Percentiles rank a stretch among this genome's conserved stretches.
Conservation (phyloP, 1,140 invertebrate species). For the Drosophila busckii region DNA sequence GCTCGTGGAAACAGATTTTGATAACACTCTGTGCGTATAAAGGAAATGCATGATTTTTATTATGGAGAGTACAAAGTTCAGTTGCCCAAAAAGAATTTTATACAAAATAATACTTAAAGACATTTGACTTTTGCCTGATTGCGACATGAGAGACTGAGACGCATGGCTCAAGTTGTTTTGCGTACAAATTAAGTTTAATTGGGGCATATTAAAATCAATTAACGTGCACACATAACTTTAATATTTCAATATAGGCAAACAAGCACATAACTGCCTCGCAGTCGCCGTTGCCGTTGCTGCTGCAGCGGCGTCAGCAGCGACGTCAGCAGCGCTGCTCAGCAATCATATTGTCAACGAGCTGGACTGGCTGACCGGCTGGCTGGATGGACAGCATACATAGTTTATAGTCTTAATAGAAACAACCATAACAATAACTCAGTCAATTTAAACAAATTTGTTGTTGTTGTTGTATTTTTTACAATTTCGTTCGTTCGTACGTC, state of each 20-base stretch:
- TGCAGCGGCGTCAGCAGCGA: neutral
- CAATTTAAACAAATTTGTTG: slow-evolving; percentile 44
- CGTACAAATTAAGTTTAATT: slow-evolving; percentile 65
- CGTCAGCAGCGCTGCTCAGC: slow-evolving; percentile 10
- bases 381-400: neutral
- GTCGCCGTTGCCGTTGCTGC: neutral
- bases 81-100: slow-evolving; percentile 3
- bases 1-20: slow-evolving; percentile 96
- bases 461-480: slow-evolving; percentile 26
- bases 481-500: slow-evolving; percentile 48
- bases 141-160: too few species aligned
- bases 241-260: slow-evolving; percentile 25
- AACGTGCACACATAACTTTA: slow-evolving; percentile 29
- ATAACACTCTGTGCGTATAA: slow-evolving; percentile 85
- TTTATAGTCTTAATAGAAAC: slow-evolving; percentile 43
- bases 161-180: slow-evolving; percentile 45
- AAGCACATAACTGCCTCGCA: slow-evolving; percentile 12
- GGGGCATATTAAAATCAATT: slow-evolving; percentile 77
- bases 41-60: slow-evolving; percentile 7
- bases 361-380: slow-evolving; percentile 14
- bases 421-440: slow-evolving; percentile 54
- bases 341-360: slow-evolving; percentile 28
- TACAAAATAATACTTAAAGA: slow-evolving; percentile 26
- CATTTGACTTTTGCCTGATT: neutral
- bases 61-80: slow-evolving; percentile 29